phyloP scores from a whole-genome alignment of 1,140 invertebrate species.

The Orchesella cincta region DNA sequence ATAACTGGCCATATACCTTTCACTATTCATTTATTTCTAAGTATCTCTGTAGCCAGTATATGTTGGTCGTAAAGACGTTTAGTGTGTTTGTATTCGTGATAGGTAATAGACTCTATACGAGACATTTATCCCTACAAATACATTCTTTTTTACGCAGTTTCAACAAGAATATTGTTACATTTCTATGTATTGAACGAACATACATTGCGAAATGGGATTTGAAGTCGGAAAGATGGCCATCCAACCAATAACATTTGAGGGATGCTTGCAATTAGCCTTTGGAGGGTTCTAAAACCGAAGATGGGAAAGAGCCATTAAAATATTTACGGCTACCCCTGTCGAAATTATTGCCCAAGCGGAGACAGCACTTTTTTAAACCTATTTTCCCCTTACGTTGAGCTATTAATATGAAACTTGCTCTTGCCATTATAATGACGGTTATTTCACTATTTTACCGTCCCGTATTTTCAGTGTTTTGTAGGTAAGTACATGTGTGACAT shows the following conservation, averaged over 20 bases:
- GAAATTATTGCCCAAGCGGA: conserved; percentile 19
- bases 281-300: conserved; percentile 28
- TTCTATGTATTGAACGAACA: too few species aligned
- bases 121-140: too few species aligned
- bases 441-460: too few species aligned
- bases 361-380: conserved; percentile 2
- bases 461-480: too few species aligned
- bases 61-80: too few species aligned
- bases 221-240: conserved; percentile 9
- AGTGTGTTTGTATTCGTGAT: too few species aligned
- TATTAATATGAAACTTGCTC: background rate
- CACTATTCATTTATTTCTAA: too few species aligned
- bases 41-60: too few species aligned
- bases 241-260: conserved; percentile 19
- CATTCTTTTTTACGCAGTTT: background rate
- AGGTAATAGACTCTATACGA: too few species aligned
- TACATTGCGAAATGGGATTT: conserved; percentile 24
- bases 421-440: too few species aligned
- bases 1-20: too few species aligned
- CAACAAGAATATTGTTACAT: background rate
- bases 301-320: conserved; percentile 27
- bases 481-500: too few species aligned
- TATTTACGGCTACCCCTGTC: conserved; percentile 20
- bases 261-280: conserved; percentile 21
- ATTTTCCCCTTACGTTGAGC: background rate